Evolutionary conservation across 2,113 vertebrate genomes (phyloP).

Genomic region (Oreochromis tanganicae): DNA sequence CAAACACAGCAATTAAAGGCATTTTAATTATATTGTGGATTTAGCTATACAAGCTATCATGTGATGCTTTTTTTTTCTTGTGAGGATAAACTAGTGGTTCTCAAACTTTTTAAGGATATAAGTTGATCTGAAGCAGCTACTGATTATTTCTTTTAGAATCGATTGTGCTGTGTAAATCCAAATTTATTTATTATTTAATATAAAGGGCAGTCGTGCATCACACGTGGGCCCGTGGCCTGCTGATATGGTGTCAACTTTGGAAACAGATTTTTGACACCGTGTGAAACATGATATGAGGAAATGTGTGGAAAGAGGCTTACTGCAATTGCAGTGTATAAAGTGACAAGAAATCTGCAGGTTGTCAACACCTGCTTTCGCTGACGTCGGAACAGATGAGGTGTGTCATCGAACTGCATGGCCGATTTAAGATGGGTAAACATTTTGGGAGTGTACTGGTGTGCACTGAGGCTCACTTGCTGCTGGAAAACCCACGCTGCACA

Average conservation of each 20-base stretch:
- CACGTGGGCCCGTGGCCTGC: not conserved
- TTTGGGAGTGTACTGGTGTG: not conserved
- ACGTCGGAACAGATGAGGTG: not conserved
- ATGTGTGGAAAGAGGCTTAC: not conserved
- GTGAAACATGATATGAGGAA: constrained; percentile 8
- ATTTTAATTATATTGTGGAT: not conserved
- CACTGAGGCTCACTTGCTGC: not conserved
- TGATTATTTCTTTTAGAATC: not conserved
- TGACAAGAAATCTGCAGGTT: not conserved
- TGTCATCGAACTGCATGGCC: not conserved
- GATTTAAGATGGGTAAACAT: not conserved
- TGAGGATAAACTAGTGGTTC: not conserved
- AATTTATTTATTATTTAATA: not conserved
- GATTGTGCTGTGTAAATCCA: not conserved
- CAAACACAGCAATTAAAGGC: not conserved
- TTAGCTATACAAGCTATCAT: not conserved
- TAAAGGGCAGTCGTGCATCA: constrained; percentile 3
- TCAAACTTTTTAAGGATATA: not conserved
- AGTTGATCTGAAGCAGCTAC: not conserved
- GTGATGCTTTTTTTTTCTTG: not conserved
- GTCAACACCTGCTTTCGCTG: not conserved
- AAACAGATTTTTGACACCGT: not conserved
- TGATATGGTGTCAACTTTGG: not conserved
- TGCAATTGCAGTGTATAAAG: not conserved
- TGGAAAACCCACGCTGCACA: not conserved